Evolutionary conservation across 2,113 vertebrate genomes (phyloP).

Genomic region (Pycnonotus jocosus): DNA sequence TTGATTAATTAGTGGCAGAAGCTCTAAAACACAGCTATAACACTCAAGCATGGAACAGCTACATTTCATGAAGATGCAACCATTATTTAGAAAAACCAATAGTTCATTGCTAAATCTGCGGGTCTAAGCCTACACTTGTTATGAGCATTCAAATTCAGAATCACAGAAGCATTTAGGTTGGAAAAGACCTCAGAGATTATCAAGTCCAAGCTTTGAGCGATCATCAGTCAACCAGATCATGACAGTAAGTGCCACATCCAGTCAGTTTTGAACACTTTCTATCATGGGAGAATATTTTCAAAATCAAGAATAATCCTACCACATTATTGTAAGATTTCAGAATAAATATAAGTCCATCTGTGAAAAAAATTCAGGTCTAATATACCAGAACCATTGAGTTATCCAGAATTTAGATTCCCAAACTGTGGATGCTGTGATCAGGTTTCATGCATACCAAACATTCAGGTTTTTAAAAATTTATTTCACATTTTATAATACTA

Average conservation of each 20-base stretch:
- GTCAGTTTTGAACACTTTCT: not conserved
- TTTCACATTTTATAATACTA: not conserved
- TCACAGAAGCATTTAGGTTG: not conserved
- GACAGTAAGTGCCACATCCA: not conserved
- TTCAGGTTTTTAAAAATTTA: not conserved
- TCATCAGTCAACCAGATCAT: not conserved
- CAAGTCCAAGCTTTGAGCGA: not conserved
- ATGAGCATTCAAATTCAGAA: not conserved
- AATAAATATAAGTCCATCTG: not conserved
- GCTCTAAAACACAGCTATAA: not conserved
- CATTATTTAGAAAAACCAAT: not conserved
- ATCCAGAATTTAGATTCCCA: not conserved
- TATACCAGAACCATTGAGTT: not conserved
- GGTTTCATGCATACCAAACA: not conserved
- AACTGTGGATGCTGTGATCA: fast-evolving
- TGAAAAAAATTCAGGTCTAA: not conserved
- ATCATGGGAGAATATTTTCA: not conserved
- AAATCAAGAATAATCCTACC: not conserved
- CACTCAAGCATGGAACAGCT: not conserved
- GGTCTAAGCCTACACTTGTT: not conserved
- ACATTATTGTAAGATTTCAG: not conserved
- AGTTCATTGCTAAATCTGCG: not conserved
- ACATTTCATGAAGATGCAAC: not conserved
- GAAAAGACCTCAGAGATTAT: not conserved
- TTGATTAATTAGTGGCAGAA: not conserved